Base-by-base conservation (phyloP, 1,140 invertebrate genomes). In the Penaeus chinensis region DNA sequence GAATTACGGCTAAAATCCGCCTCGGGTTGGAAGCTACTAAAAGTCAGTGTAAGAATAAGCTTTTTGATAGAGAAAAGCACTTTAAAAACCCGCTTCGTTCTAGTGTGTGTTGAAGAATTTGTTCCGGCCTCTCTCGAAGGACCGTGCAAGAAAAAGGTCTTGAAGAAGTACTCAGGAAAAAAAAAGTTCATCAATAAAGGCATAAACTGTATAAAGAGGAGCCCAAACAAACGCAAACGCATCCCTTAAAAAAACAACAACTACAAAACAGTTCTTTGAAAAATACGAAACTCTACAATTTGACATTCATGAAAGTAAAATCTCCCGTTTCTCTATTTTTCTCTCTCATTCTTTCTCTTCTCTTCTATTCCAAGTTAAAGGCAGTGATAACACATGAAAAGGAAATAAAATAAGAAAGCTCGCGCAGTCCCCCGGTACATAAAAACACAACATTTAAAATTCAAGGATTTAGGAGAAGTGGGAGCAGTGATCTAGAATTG, bases 401-500 rank as follows among this genome's bases (percentile, higher is more conserved):
- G 32, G 32, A 71, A 71, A 32, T 24, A 69, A 69, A 69, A 71
- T 71, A 71, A 16, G 66, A 22, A 71, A 71, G 54, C 54, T 11
- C 54, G 54, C 54, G 11, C 54, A 54, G 54, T 54, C 54, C 54
- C 54, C 27, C 32, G 69, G 27, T 76, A 32, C 69, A 84, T 74
- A 84, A 76, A 84, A 84, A 74, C 69, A 82, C 62, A 83, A 83
- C 65, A 76, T 71, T 83, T 63, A 85, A 63, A 85, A 78, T 47
- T 78, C 60, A 19, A 42, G 76, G 76, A 85, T 65, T 77, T 42
- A 66, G 60, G 74, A 54, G 76, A 66, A 71, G 84, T 78, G 76
- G 24, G 84, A 79, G 78, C 76, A 76, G 32, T 66, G 61, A 85
- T 85, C 62, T 79, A 85, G 76, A 85, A 85, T 85, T 85, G 84